These are phyloP conservation scores for Drosophila sordidapex DNA, from an alignment of 2,888 invertebrate species.

Conservation along the genomic window DNA sequence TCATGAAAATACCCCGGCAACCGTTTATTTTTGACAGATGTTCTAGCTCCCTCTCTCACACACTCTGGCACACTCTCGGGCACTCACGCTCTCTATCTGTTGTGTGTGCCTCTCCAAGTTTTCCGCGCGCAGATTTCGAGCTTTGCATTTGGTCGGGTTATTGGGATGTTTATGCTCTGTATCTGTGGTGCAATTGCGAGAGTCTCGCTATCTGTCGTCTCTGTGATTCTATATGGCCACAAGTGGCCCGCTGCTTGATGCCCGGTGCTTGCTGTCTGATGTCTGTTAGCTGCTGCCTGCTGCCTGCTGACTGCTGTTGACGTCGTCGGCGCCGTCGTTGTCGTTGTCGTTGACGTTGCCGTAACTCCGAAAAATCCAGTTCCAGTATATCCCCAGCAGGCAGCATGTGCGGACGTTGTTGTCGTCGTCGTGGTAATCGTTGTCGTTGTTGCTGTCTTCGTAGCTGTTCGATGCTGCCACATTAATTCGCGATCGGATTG, in stretches of 20 bases:
- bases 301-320: slow-evolving; percentile 19
- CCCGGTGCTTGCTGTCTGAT: not conserved
- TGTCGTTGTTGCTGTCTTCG: slow-evolving; percentile 38
- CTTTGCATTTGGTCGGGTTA: slow-evolving; percentile 55
- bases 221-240: slow-evolving; percentile 66
- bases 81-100: not conserved
- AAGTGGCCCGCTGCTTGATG: slow-evolving; percentile 47
- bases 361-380: slow-evolving; percentile 81
- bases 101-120: slow-evolving; percentile 21
- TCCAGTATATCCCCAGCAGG: slow-evolving; percentile 85
- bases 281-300: not conserved
- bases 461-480: slow-evolving; percentile 32
- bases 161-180: slow-evolving; percentile 55
- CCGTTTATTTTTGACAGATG: slow-evolving; percentile 13
- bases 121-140: slow-evolving; percentile 59
- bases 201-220: slow-evolving; percentile 66
- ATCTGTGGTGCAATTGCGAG: slow-evolving; percentile 40
- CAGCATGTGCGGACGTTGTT: slow-evolving; percentile 83
- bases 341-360: slow-evolving; percentile 35
- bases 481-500: slow-evolving; percentile 20
- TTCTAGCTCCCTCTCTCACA: not conserved
- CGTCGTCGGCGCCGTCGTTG: slow-evolving; percentile 11
- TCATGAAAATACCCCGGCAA: slow-evolving; percentile 9
- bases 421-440: slow-evolving; percentile 57
- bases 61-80: not conserved